These are phyloP conservation scores for Leptura quadrifasciata DNA, from an alignment of 2,888 invertebrate species.

Conservation along the genomic window DNA sequence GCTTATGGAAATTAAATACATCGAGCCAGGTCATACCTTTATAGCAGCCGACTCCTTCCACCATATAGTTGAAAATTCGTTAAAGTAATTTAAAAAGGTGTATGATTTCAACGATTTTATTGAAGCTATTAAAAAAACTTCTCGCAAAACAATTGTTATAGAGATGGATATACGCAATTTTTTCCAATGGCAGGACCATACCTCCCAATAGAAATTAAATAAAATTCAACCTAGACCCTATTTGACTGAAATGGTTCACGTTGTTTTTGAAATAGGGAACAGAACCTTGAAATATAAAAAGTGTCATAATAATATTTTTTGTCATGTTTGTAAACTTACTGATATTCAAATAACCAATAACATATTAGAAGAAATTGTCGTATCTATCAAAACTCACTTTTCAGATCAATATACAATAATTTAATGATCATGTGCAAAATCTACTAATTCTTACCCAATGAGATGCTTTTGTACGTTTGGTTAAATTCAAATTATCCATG, in stretches of 20 bases:
- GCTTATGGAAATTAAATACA: conserved; percentile 46
- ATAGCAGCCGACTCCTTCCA: conserved; percentile 51
- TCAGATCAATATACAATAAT: no score
- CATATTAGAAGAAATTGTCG: conserved; percentile 11
- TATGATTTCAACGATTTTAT: background rate
- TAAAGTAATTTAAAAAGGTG: background rate
- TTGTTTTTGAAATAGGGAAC: background rate
- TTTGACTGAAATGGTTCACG: background rate
- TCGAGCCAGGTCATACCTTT: conserved; percentile 56
- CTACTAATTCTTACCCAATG: background rate
- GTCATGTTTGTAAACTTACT: conserved; percentile 7
- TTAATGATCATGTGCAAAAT: no score
- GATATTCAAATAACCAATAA: conserved; percentile 23
- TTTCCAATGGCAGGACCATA: conserved; percentile 9
- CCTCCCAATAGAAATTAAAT: background rate
- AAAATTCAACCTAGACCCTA: background rate
- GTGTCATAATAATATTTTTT: background rate
- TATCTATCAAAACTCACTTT: no score
- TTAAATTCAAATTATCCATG: conserved; percentile 5
- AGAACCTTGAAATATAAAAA: background rate
- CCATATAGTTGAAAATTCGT: conserved; percentile 38
- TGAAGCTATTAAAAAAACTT: background rate
- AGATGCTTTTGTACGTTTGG: conserved; percentile 7
- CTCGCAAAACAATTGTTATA: conserved; percentile 8
- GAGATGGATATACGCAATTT: conserved; percentile 8